Conservation (phyloP, 2,797 vertebrate species). For the Gambelia wislizenii region DNA sequence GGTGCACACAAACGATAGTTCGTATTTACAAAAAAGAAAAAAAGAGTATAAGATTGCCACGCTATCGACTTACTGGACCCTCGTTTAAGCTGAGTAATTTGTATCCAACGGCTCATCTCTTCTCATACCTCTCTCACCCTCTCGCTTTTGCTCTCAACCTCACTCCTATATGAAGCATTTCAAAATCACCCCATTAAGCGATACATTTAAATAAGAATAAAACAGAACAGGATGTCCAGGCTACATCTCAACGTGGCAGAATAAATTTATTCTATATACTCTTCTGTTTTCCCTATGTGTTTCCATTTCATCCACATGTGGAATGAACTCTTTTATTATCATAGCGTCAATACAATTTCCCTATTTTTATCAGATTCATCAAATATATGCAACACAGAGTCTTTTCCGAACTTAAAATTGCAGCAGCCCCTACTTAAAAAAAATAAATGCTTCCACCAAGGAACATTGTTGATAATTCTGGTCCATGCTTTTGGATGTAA, state of each 20-base stretch:
- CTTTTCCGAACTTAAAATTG: background rate
- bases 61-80: no score
- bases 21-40: no score
- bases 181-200: background rate
- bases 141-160: no score
- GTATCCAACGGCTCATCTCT: no score
- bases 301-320: background rate
- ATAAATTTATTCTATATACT: background rate
- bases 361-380: background rate
- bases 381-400: background rate
- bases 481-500: background rate
- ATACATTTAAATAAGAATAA: background rate
- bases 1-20: no score
- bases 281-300: background rate
- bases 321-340: background rate
- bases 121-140: no score
- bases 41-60: no score
- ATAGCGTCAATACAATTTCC: background rate
- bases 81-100: no score
- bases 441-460: background rate
- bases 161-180: no score
- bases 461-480: background rate
- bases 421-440: background rate
- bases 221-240: background rate
- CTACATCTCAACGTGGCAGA: background rate